These are phyloP conservation scores for Zygogramma bicolorata DNA, from an alignment of 2,888 invertebrate species.

Conservation along the genomic window DNA sequence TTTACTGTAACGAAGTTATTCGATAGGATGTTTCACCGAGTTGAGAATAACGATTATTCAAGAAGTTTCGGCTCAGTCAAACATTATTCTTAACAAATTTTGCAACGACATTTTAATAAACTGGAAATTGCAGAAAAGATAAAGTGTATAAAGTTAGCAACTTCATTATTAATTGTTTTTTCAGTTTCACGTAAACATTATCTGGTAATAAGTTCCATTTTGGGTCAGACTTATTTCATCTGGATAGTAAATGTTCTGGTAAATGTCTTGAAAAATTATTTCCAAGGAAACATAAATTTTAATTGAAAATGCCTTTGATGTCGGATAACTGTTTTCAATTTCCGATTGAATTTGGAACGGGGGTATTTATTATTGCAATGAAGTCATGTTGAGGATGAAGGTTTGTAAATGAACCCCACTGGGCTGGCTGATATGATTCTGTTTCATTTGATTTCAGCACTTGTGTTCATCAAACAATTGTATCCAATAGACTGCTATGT, in stretches of 20 bases:
- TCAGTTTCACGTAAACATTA: constrained; percentile 1
- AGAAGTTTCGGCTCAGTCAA: constrained; percentile 26
- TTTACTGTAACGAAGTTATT: constrained; percentile 30
- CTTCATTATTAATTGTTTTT: constrained; percentile 4
- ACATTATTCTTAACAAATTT: constrained; percentile 36
- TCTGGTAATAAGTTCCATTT: not conserved
- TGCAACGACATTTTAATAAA: constrained; percentile 29
- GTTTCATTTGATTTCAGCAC: too few relatives aligned
- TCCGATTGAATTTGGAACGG: too few relatives aligned
- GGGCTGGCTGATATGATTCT: too few relatives aligned
- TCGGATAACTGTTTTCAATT: too few relatives aligned
- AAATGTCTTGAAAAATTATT: not conserved
- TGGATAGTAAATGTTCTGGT: not conserved
- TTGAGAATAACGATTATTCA: constrained; percentile 29
- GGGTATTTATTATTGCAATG: too few relatives aligned
- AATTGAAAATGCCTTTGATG: too few relatives aligned
- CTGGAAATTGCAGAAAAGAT: constrained; percentile 25
- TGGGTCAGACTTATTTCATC: not conserved
- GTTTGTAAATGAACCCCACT: too few relatives aligned
- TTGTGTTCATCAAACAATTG: too few relatives aligned
- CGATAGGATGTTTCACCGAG: constrained; percentile 4
- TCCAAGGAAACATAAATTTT: too few relatives aligned
- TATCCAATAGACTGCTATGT: too few relatives aligned
- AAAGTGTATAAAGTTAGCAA: constrained; percentile 5
- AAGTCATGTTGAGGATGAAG: too few relatives aligned